phyloP scores from a whole-genome alignment of 1,140 invertebrate species.

The Protaetia brevitarsis region DNA sequence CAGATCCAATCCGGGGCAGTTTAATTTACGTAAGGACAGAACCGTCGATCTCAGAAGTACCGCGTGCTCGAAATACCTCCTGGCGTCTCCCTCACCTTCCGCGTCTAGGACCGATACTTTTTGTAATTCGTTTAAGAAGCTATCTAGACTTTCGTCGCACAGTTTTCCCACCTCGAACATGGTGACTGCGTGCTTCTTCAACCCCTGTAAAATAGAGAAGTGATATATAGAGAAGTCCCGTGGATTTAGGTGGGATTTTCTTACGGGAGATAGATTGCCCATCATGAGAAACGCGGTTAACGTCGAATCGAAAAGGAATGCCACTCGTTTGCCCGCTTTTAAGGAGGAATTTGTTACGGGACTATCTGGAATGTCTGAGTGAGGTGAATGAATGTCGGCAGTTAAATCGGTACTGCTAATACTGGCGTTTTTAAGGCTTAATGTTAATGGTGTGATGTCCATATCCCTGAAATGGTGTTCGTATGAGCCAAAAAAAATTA shows the following conservation, averaged over 20 bases:
- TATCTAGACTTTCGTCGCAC: conserved; percentile 89
- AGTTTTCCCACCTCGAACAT: conserved; percentile 97
- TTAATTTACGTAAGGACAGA: conserved; percentile 68
- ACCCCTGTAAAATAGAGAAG: conserved; percentile 60
- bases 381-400: conserved; percentile 34
- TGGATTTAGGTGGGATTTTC: neutral
- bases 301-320: conserved; percentile 92
- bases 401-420: conserved; percentile 21
- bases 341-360: conserved; percentile 31
- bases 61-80: conserved; percentile 90
- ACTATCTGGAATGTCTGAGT: conserved; percentile 43
- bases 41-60: conserved; percentile 81
- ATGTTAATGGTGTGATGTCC: conserved; percentile 44
- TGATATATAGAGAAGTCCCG: neutral
- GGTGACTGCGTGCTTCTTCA: conserved; percentile 95
- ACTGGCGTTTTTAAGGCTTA: conserved; percentile 32
- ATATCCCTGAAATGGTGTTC: no score
- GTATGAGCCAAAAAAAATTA: no score
- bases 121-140: conserved; percentile 85
- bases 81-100: conserved; percentile 84
- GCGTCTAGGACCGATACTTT: conserved; percentile 67
- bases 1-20: conserved; percentile 73
- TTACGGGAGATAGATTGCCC: conserved; percentile 90
- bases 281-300: conserved; percentile 97
- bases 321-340: conserved; percentile 70